phyloP scores from a whole-genome alignment of 2,888 invertebrate species.

The Crioceris asparagi region DNA sequence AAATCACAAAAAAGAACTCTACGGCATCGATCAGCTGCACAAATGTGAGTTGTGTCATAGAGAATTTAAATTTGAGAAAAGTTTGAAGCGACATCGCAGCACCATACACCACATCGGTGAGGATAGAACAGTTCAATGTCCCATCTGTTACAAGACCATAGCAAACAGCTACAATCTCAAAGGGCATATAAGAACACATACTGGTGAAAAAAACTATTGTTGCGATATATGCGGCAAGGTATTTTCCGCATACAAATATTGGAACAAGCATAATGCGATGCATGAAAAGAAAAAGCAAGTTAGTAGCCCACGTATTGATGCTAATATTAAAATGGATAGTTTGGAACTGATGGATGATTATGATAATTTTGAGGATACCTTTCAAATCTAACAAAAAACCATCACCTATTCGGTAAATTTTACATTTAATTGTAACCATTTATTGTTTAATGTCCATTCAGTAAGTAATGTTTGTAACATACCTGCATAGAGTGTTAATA shows the following conservation, averaged over 20 bases:
- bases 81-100: conserved; percentile 28
- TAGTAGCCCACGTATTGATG: too few species aligned
- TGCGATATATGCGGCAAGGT: conserved; percentile 29
- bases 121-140: conserved; percentile 25
- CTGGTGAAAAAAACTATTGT: conserved; percentile 27
- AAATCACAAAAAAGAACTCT: conserved; percentile 29
- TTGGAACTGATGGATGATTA: too few species aligned
- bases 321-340: neutral
- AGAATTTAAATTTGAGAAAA: conserved; percentile 29
- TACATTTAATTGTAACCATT: too few species aligned
- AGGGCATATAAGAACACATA: conserved; percentile 30
- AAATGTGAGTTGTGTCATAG: conserved; percentile 27
- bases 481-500: too few species aligned
- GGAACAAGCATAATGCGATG: conserved; percentile 21
- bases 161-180: conserved; percentile 30
- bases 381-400: too few species aligned
- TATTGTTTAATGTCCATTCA: too few species aligned
- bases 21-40: conserved; percentile 24
- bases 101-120: conserved; percentile 29
- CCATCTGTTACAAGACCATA: conserved; percentile 27
- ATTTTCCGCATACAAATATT: conserved; percentile 24
- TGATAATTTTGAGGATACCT: too few species aligned
- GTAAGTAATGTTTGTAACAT: too few species aligned
- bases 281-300: conserved; percentile 8
- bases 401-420: too few species aligned